Evolutionary conservation across 2,113 vertebrate species (phyloP), one percentile per base, ranked within the genome.

Genomic region (Rhinichthys klamathensis): DNA sequence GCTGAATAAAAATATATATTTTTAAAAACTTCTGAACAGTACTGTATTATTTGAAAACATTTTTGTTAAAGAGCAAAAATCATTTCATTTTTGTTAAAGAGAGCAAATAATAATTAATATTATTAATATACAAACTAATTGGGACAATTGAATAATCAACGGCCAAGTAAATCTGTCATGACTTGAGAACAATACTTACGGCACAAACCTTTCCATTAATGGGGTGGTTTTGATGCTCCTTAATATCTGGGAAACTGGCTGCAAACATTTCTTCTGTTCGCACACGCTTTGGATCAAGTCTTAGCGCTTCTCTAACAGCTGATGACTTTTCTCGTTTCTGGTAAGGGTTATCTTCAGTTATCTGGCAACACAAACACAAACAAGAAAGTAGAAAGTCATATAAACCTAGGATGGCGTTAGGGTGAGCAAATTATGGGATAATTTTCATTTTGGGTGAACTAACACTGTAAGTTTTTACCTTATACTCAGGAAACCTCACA

Each of bases 231-330:
- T 69, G 30, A 69, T 69, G 65, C 30, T 35, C 65, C 32, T 35
- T 69, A 69, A 69, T 35, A 69, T 69, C 65, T 69, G 65, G 30
- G 30, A 69, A 69, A 4, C 65, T 69, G 65, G 65, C 30, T 7
- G 63, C 65, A 69, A 69, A 69, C 65, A 35, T 35, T 69, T 69
- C 65, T 32, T 67, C 63, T 32, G 15, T 32, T 27, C 27, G 10
- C 27, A 67, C 63, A 67, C 15, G 63, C 27, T 67, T 67, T 32
- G 63, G 27, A 67, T 32, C 63, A 7, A 67, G 63, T 32, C 63
- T 69, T 8, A 69, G 5, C 0, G 65, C 30, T 21, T 69, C 65
- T 35, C 65, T 35, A 35, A 69, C 65, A 35, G 65, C 65, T 35
- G 65, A 69, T 10, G 65, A 69, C 7, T 35, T 67, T 8, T 67